A percentile compares a stretch with the other conserved stretches of the same genome.
phyloP scores from a whole-genome alignment of 2,797 vertebrate genomes.

The Artibeus jamaicensis region DNA sequence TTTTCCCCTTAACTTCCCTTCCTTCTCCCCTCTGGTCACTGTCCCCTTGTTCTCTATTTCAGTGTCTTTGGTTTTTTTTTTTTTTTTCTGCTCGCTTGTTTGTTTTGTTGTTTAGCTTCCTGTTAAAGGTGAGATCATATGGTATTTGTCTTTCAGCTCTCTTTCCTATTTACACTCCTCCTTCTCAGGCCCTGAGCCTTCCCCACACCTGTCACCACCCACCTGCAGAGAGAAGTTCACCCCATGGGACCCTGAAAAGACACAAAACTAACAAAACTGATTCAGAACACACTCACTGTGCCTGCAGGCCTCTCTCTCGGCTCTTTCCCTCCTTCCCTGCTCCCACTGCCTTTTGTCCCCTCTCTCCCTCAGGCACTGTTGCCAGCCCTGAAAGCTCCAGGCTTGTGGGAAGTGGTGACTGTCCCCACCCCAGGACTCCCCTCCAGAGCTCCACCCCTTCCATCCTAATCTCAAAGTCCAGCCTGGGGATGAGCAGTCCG shows the following conservation, averaged over 20 bases:
- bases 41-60: no score
- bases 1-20: no score
- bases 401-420: not conserved
- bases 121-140: no score
- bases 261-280: not conserved
- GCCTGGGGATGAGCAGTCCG: not conserved
- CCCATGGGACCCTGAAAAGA: not conserved
- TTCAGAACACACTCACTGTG: not conserved
- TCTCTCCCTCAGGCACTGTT: not conserved
- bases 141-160: no score
- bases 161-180: not conserved
- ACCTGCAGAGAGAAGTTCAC: not conserved
- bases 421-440: not conserved
- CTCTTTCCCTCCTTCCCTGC: not conserved
- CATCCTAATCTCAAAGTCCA: constrained; percentile 69
- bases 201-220: not conserved
- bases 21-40: no score
- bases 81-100: no score
- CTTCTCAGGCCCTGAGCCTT: not conserved
- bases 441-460: not conserved
- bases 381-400: not conserved
- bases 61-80: no score
- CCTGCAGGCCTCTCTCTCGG: not conserved
- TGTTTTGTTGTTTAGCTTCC: no score
- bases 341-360: not conserved